Evolutionary conservation across 35 echinoderm and acorn worm species (phyloP).

Genomic region (Ophioderma brevispina): DNA sequence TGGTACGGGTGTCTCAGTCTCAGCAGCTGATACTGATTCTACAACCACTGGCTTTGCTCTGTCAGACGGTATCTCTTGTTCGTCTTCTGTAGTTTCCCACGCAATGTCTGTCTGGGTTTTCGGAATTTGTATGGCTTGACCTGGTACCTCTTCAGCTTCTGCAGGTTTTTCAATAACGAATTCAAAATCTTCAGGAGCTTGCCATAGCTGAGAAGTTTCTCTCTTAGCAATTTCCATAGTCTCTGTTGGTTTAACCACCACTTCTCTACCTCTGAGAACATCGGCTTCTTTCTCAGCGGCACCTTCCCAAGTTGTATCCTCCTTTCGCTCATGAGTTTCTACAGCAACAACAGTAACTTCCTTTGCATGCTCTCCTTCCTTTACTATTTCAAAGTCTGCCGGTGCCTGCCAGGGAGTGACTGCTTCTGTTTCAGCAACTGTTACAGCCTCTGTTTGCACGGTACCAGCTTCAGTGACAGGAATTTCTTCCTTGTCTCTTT

Average conservation of each 20-base stretch:
- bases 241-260: too few species aligned
- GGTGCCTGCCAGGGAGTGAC: not conserved
- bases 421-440: not conserved
- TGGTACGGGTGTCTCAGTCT: not conserved
- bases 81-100: not conserved
- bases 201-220: not conserved
- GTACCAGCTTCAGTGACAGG: conserved; percentile 3
- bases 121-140: too few species aligned
- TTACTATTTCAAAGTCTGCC: not conserved
- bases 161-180: not conserved
- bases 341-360: not conserved
- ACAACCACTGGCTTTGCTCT: not conserved
- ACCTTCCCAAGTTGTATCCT: not conserved
- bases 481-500: not conserved
- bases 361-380: not conserved
- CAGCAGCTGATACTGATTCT: not conserved
- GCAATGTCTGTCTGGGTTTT: too few species aligned
- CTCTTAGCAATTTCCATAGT: not conserved
- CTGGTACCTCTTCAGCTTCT: not conserved
- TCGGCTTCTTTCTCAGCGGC: not conserved
- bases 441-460: not conserved
- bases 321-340: too few species aligned
- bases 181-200: not conserved
- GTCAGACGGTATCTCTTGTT: not conserved
- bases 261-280: not conserved